These are phyloP conservation scores for Pomacea maculata DNA, from an alignment of 1,140 invertebrate genomes.

Conservation along the genomic window DNA sequence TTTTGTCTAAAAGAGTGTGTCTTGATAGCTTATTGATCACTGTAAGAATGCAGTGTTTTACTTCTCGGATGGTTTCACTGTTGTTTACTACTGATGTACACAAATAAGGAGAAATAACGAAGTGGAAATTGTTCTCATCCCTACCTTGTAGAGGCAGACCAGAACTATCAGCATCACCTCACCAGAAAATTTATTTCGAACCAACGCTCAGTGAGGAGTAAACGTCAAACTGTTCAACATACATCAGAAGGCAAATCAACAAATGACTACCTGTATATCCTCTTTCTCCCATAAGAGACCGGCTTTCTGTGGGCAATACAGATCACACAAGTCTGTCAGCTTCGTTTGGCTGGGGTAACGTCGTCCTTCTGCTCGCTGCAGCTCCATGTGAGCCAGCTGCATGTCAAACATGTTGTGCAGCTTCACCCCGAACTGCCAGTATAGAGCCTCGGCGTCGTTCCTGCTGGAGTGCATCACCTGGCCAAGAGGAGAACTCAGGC, in stretches of 20 bases:
- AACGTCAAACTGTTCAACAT: not conserved
- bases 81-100: not conserved
- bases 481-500: conserved; percentile 35
- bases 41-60: too few species aligned
- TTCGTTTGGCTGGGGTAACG: not conserved
- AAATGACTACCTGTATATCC: not conserved
- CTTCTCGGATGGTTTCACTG: too few species aligned
- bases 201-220: too few species aligned
- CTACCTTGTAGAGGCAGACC: not conserved
- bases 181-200: not conserved
- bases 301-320: conserved; percentile 9
- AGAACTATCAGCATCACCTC: not conserved
- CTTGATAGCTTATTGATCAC: too few species aligned
- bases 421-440: conserved; percentile 86
- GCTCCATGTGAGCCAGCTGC: conserved; percentile 69
- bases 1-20: too few species aligned
- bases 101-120: too few species aligned
- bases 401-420: conserved; percentile 94
- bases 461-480: conserved; percentile 93
- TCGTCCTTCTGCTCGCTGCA: conserved; percentile 80
- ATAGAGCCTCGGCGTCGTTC: conserved; percentile 90
- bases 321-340: not conserved
- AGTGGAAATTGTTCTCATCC: too few species aligned
- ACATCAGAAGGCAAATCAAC: too few species aligned
- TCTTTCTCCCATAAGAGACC: not conserved